phyloP scores from a whole-genome alignment of 2,888 invertebrate genomes.

The Omphaloscelis lunosa region DNA sequence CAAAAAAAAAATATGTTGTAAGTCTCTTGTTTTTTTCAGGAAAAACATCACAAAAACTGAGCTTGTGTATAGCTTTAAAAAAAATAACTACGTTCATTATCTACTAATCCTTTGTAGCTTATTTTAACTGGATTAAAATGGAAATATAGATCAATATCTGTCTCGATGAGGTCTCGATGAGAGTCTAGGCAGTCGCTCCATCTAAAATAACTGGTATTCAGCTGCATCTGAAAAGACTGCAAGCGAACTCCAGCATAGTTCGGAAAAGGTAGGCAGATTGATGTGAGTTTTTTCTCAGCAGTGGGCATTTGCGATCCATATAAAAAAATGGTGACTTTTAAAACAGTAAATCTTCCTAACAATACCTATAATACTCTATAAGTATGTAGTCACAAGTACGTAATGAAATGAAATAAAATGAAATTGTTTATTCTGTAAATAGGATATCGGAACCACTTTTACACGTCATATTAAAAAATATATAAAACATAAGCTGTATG shows the following conservation, averaged over 20 bases:
- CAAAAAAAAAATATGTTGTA: no score
- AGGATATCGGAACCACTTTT: no score
- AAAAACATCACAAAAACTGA: background rate
- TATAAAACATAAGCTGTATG: no score
- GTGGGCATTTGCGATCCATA: background rate
- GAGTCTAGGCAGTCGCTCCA: background rate
- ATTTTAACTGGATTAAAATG: background rate
- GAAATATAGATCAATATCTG: background rate
- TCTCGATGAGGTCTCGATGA: background rate
- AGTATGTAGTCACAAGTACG: slow-evolving; percentile 2
- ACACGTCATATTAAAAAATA: no score
- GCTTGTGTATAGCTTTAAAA: no score
- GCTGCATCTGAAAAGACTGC: background rate
- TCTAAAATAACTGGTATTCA: background rate
- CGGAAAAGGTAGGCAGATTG: background rate
- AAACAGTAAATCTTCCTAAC: background rate
- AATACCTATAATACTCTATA: background rate
- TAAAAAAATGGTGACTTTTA: no score
- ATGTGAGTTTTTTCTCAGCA: background rate
- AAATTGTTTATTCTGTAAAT: no score
- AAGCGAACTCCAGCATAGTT: background rate
- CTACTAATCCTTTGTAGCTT: background rate
- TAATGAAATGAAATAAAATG: no score
- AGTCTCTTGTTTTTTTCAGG: background rate
- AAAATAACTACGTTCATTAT: no score